Evolutionary conservation across 2,113 vertebrate genomes (phyloP), one percentile per base, ranked within the genome.

Genomic region (Plecotus auritus): DNA sequence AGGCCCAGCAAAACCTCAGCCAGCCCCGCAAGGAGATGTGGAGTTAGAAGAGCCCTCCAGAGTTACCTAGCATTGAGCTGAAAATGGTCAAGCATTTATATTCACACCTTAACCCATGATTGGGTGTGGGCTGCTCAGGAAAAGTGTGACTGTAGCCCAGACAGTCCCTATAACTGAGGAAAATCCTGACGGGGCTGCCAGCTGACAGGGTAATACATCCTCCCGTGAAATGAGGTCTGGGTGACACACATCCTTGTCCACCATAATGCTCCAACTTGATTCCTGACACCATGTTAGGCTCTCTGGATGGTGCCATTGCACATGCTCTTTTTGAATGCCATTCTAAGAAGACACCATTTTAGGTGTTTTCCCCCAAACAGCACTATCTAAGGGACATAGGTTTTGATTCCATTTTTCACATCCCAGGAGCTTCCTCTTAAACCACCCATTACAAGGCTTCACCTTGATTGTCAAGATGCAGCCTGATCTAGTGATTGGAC

Each of bases 81-180:
- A 89, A 89, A 91, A 69, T 37, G 56, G 17, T n/a, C 47, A 37
- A 66, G 5, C 10, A 81, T 80, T 84, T 87, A 69, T 80, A 72
- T 20, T 72, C 20, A 76, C 28, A 84, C 22, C 37, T 56, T 51
- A 22, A 56, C 9, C 64, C 78, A 20, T 32, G 22, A 35, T 22
- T 67, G 30, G 30, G 74, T 69, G 20, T 85, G 56, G 18, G n/a
- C 42, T 45, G 42, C n/a, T 69, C 30, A 54, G 42, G 47, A 70
- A 85, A 85, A 81, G 42, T 81, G 11, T 78, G 49, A 72, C 35
- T 32, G 37, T n/a, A 28, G 56, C 11, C 54, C 56, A 86, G 35
- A 49, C 7, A 32, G 35, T n/a, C 49, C 16, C 56, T 61, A 26
- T 69, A 80, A 13, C 56, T 87, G 20, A 87, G 45, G 37, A 18